Evolutionary conservation across 2,797 vertebrate species (phyloP).

Genomic region (Calcarius lapponicus): DNA sequence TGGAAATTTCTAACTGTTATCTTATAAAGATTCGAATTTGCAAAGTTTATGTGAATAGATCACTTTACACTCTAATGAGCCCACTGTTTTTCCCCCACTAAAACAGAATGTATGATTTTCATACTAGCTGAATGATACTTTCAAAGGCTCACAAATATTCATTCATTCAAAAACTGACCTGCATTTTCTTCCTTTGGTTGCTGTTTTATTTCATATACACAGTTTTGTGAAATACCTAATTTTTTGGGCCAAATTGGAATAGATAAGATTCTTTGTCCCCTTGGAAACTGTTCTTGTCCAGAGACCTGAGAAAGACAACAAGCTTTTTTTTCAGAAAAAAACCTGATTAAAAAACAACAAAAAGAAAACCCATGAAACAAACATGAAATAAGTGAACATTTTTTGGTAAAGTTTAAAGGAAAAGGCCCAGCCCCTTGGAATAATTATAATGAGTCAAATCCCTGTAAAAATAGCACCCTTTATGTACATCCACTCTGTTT

Average conservation of each 20-base stretch:
- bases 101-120: not conserved
- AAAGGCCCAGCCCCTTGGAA: not conserved
- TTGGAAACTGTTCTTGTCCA: constrained; percentile 86
- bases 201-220: constrained; percentile 81
- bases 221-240: constrained; percentile 88
- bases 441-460: not conserved
- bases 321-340: not conserved
- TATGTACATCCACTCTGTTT: not conserved
- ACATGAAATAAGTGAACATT: not conserved
- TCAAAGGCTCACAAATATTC: not conserved
- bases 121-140: not conserved
- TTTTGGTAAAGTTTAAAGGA: not conserved
- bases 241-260: constrained; percentile 90
- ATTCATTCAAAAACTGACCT: constrained; percentile 69
- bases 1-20: not conserved
- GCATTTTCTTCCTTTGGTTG: constrained; percentile 60
- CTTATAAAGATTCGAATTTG: not conserved
- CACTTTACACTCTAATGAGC: not conserved
- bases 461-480: not conserved
- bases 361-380: not conserved
- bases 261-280: constrained; percentile 84
- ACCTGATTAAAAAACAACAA: not conserved
- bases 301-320: constrained; percentile 83
- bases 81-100: not conserved
- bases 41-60: not conserved